Evolutionary conservation across 2,797 vertebrate genomes (phyloP).

Genomic region (Pseudochirops corinnae): DNA sequence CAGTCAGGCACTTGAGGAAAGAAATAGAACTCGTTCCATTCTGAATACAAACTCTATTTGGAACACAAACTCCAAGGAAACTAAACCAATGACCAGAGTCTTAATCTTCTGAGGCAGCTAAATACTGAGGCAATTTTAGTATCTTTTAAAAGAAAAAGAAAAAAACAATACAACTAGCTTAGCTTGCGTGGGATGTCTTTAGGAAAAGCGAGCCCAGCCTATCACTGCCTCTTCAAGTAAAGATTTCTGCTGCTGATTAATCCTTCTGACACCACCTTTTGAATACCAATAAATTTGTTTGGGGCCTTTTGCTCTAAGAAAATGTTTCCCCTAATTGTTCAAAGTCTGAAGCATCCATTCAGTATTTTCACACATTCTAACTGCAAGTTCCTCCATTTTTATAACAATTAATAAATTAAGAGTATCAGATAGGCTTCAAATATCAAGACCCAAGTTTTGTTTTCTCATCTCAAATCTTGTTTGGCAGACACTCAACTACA

Average conservation of each 20-base stretch:
- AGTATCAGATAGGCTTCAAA: constrained; percentile 14
- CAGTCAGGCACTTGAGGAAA: not conserved
- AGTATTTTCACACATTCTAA: constrained; percentile 7
- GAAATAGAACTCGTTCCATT: not conserved
- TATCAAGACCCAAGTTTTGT: not conserved
- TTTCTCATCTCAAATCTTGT: constrained; percentile 47
- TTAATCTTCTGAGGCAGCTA: not conserved
- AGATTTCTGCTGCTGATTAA: constrained; percentile 40
- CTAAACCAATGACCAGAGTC: not conserved
- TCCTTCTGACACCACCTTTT: constrained; percentile 32
- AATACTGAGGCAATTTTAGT: not conserved
- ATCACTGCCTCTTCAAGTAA: constrained; percentile 14
- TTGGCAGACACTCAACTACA: not conserved
- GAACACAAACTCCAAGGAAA: not conserved
- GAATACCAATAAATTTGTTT: constrained; percentile 34
- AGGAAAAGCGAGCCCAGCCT: not conserved
- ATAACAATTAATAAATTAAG: constrained; percentile 49
- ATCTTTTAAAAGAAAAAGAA: not conserved
- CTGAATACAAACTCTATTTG: not conserved
- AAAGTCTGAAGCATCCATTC: constrained; percentile 33
- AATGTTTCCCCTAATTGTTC: not conserved
- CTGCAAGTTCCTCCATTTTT: not conserved
- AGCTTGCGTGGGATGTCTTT: not conserved
- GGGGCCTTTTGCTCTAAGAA: not conserved
- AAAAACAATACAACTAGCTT: not conserved